These are phyloP conservation scores for Philopotamus ludificatus DNA, from an alignment of 1,140 invertebrate species.

Conservation along the genomic window DNA sequence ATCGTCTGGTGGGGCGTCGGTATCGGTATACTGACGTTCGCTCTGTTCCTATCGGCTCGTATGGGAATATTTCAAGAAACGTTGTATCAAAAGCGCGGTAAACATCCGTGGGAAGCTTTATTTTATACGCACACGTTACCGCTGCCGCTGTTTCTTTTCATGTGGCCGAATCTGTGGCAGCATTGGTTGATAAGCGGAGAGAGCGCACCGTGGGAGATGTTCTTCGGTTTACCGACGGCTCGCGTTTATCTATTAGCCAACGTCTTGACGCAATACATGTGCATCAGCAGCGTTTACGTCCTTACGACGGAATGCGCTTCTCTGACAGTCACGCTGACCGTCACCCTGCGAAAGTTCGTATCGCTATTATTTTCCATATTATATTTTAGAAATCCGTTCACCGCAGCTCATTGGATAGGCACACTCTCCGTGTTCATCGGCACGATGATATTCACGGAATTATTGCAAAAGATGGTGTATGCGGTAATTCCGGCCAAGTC, in stretches of 20 bases:
- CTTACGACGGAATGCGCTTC: constrained; percentile 93
- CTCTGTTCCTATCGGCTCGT: constrained; percentile 88
- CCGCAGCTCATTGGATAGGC: constrained; percentile 88
- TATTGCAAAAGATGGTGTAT: constrained; percentile 55
- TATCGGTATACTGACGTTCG: constrained; percentile 81
- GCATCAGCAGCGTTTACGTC: constrained; percentile 92
- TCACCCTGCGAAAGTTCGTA: constrained; percentile 94
- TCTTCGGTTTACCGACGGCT: constrained; percentile 68
- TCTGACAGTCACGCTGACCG: constrained; percentile 91
- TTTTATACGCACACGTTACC: constrained; percentile 93
- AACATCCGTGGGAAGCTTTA: constrained; percentile 91
- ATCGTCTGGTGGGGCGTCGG: constrained; percentile 85
- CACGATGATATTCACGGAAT: constrained; percentile 88
- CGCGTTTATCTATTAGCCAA: constrained; percentile 83
- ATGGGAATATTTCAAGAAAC: constrained; percentile 98
- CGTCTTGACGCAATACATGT: constrained; percentile 91
- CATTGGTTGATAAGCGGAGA: constrained; percentile 65
- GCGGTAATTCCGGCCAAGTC: constrained; percentile 39
- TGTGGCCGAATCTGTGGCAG: constrained; percentile 71
- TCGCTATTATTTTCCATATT: constrained; percentile 93
- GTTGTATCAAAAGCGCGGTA: constrained; percentile 83
- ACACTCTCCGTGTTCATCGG: constrained; percentile 89
- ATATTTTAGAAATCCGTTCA: constrained; percentile 95
- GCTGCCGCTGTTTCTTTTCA: constrained; percentile 79
- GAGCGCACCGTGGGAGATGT: constrained; percentile 56